Evolutionary conservation across 1,140 invertebrate genomes (phyloP), one percentile per base, ranked within the genome.

Genomic region (Zaprionus taronus): DNA sequence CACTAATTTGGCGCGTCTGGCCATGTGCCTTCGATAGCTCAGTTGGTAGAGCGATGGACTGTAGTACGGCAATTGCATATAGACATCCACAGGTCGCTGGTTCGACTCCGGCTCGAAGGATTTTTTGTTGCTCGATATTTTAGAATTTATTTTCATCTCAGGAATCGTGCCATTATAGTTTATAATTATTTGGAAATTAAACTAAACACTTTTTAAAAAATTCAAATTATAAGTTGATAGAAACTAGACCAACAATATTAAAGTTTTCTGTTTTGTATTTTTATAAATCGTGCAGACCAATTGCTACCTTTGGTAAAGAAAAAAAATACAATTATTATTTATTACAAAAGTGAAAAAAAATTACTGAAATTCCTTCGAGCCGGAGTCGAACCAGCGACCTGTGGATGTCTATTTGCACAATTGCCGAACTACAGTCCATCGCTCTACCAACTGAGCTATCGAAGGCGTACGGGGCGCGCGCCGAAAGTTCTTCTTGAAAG

Each of bases 31-130:
- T 96, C 95, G 95, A 95, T 96, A 96, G 95, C 95, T 96, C 96
- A 96, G 96, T 96, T 97, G 96, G 96, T 96, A 96, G 96, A 96
- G 96, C 96, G 96, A 96, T 96, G 96, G 96, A 96, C 95, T 96
- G 96, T 96, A 97, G 96, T 83, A 76, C 63, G 87, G 80, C 83
- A 57, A 12, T 34, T 57, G 20, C 47, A 56, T 58, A 57, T 69
- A 75, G 77, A 75, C 20, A 95, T 95, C 94, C 94, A 95, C 94
- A 95, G 94, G 94, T 95, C 94, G 94, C 94, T 95, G 94, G 94
- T 95, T 95, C 94, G 94, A 95, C 94, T 95, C 94, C 94, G 94
- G 94, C 94, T 94, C 94, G 94, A 95, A 94, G 94, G 94, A 94
- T 61, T 57, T 74, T 70, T 70, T 70, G 26, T 12, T 22, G 24